Base-by-base conservation (phyloP, 2,113 vertebrate species). In the Fulica atra region DNA sequence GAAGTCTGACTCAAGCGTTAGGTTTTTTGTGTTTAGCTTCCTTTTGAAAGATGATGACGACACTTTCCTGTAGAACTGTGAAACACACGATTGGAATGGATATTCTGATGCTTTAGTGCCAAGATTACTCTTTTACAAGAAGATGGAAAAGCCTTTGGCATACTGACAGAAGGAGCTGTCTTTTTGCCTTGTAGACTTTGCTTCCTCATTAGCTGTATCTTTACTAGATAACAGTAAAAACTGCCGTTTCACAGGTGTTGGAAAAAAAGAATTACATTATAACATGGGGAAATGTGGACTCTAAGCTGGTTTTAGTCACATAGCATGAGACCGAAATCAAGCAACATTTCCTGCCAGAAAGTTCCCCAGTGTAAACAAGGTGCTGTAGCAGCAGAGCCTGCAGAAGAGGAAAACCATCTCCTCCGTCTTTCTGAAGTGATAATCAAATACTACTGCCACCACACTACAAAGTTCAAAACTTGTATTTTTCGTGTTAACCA, bases 21-120 rank as follows among this genome's bases (percentile, higher is more conserved):
- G 23, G 14, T 20, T 95, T 92, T 95, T 93, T 95, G 61, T 93
- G 87, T 90, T 90, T 81, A 53, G 91, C 61, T 96, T 90, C 82
- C 93, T 96, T 89, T 95, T 85, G 69, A 93, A 95, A 91, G 72
- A 81, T 2, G 10, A 90, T 89, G 86, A 92, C 57, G 19, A 81
- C 4, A 69, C 76, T 92, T 95, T 95, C 94, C 93, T 87, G 87
- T 86, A 80, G 51, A 92, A 79, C 92, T 89, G 88, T 89, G 91
- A 97, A 95, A 94, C 80, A 56, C 35, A 69, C 25, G 93, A 89
- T 19, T 76, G 70, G 89, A 94, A 96, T 87, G 78, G 85, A 61
- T 93, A 80, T 90, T 64, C 68, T 79, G 28, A 24, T 40, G 54
- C 54, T 93, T 56, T 40, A 87, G 84, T 76, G 91, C 94, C 64